phyloP scores from a whole-genome alignment of 2,888 invertebrate genomes.

The Barypeithes pellucidus region DNA sequence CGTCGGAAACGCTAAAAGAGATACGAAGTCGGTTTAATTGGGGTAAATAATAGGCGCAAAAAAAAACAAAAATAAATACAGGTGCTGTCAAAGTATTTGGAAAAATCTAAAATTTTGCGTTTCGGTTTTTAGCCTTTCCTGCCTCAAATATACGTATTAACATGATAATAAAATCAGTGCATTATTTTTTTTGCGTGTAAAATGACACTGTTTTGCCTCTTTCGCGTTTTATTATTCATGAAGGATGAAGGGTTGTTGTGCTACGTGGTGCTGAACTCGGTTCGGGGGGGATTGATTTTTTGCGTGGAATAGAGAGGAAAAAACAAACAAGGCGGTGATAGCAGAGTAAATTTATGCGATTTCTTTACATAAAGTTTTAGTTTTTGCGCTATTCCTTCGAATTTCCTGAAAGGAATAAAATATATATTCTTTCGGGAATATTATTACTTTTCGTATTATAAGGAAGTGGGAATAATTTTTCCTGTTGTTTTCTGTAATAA shows the following conservation, averaged over 20 bases:
- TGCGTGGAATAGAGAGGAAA: constrained; percentile 41
- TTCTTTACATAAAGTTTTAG: constrained; percentile 29
- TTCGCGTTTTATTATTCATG: constrained; percentile 57
- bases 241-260: constrained; percentile 52
- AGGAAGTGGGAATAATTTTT: not conserved
- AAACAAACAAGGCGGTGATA: constrained; percentile 49
- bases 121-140: no score
- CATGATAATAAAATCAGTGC: no score
- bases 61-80: no score
- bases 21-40: no score
- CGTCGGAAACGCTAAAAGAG: no score
- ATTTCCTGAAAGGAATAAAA: constrained; percentile 18
- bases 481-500: not conserved
- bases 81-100: no score
- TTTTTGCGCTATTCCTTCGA: constrained; percentile 32
- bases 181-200: not conserved
- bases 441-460: not conserved
- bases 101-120: no score
- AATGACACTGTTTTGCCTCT: constrained; percentile 51
- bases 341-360: constrained; percentile 44
- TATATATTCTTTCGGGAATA: constrained; percentile 3
- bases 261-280: constrained; percentile 47
- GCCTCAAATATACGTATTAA: no score
- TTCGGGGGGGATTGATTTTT: constrained; percentile 50
- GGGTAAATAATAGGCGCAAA: no score